Percentiles rank a stretch among this genome's conserved stretches.
phyloP scores from a whole-genome alignment of 2,113 vertebrate species.

The Excalfactoria chinensis region DNA sequence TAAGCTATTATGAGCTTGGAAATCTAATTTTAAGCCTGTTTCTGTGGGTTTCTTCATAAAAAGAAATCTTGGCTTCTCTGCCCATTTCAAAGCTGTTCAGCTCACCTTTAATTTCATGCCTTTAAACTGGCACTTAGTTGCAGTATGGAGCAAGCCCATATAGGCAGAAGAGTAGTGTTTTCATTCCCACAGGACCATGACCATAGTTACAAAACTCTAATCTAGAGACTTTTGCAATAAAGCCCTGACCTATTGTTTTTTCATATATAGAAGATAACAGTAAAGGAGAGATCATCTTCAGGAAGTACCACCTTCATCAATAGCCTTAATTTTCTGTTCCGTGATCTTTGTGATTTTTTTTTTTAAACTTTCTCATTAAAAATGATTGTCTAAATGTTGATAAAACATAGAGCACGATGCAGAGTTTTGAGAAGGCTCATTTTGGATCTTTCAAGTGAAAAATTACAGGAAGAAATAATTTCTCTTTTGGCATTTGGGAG shows the following conservation, averaged over 20 bases:
- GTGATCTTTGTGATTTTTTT: background rate
- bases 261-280: background rate
- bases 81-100: background rate
- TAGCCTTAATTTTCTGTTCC: background rate
- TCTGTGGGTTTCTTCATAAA: slow-evolving; percentile 2
- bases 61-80: background rate
- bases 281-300: background rate
- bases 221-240: background rate
- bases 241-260: background rate
- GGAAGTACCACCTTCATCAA: background rate
- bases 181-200: background rate
- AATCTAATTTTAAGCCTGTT: background rate
- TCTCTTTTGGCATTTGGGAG: background rate
- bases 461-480: background rate
- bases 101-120: background rate
- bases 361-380: background rate
- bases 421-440: background rate
- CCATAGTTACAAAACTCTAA: background rate
- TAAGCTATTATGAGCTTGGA: background rate
- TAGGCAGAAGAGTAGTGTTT: background rate
- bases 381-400: background rate
- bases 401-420: background rate
- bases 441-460: background rate
- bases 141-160: background rate
- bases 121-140: background rate